These are phyloP conservation scores for Dolichotis patagonum DNA, from an alignment of 2,113 vertebrate genomes.

Conservation along the genomic window DNA sequence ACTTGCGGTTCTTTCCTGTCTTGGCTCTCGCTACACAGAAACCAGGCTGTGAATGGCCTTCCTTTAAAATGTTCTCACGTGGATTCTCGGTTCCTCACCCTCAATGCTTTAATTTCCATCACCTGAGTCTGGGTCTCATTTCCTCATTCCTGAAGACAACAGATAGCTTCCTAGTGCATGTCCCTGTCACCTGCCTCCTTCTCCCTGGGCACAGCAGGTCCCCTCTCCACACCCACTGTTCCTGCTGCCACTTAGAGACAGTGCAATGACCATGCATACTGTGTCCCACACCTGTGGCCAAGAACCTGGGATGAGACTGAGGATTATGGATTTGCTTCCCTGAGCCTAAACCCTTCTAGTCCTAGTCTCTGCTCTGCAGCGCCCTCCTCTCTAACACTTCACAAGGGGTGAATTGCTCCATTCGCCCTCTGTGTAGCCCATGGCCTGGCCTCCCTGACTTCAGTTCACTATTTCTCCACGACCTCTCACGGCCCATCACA, in stretches of 20 bases:
- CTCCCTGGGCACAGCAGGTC: background rate
- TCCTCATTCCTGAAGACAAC: background rate
- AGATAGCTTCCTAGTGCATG: background rate
- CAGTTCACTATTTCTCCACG: background rate
- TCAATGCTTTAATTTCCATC: background rate
- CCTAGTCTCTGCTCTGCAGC: background rate
- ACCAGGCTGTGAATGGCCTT: background rate
- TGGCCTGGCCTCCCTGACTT: background rate
- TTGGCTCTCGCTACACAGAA: background rate
- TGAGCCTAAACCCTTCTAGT: background rate
- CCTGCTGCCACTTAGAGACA: background rate
- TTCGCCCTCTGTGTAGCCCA: background rate
- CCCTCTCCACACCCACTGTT: background rate
- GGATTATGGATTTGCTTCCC: background rate
- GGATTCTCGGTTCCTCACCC: background rate
- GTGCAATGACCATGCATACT: too few species aligned
- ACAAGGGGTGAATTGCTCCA: background rate
- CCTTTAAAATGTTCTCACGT: background rate
- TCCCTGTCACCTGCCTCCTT: background rate
- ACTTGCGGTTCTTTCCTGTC: background rate
- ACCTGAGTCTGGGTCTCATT: background rate
- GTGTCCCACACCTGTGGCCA: background rate
- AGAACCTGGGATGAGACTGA: background rate
- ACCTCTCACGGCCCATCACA: background rate
- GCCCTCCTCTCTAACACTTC: background rate